Evolutionary conservation across 2,113 vertebrate genomes (phyloP).

Genomic region (Myiozetetes cayanensis): DNA sequence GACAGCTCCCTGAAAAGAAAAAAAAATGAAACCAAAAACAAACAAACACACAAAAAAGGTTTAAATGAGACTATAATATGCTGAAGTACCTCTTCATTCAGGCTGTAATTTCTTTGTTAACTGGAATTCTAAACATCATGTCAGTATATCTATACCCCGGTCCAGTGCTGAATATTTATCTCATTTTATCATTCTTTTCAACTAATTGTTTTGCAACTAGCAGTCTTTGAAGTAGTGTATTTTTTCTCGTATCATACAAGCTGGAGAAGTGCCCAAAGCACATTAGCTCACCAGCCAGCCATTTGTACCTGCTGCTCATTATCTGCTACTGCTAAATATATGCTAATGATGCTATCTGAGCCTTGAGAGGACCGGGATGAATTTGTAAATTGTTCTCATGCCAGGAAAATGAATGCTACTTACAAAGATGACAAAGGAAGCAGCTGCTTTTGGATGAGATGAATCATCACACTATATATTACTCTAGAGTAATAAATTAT

Average conservation of each 20-base stretch:
- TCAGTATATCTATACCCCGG: neutral
- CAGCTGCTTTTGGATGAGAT: slow-evolving; percentile 11
- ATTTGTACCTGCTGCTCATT: slow-evolving; percentile 28
- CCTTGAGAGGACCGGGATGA: neutral
- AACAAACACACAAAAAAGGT: neutral
- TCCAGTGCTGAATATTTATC: neutral
- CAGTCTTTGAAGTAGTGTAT: neutral
- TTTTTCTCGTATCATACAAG: neutral
- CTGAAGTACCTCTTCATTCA: neutral
- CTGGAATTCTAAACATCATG: neutral
- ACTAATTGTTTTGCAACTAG: neutral
- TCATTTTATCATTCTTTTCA: neutral
- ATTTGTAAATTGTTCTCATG: neutral
- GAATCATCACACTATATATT: slow-evolving; percentile 1
- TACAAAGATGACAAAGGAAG: slow-evolving; percentile 15
- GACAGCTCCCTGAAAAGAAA: neutral
- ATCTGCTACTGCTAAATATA: slow-evolving; percentile 7
- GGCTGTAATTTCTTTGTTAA: neutral
- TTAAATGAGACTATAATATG: neutral
- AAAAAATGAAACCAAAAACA: neutral
- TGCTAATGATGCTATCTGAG: slow-evolving; percentile 18
- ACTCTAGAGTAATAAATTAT: slow-evolving; percentile 25
- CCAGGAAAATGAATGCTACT: neutral
- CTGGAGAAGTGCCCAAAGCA: neutral
- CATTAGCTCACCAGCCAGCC: slow-evolving; percentile 11